A percentile compares a stretch with the other conserved stretches of the same genome.
phyloP scores from a whole-genome alignment of 2,113 vertebrate species.

The Nycticorax nycticorax region DNA sequence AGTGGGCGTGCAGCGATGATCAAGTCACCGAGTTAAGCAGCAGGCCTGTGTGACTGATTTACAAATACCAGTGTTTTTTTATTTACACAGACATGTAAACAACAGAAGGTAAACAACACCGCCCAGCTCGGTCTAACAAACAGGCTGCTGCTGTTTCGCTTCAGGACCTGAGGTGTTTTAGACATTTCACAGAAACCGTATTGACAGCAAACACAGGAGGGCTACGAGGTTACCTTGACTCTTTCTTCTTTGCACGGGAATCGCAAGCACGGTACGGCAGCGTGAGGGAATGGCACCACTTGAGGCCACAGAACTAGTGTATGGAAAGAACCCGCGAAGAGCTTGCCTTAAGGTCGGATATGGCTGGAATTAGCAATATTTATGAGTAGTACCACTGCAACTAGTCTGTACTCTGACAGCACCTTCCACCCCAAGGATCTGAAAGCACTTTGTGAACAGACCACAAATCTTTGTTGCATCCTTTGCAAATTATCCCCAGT shows the following conservation, averaged over 20 bases:
- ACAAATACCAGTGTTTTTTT: slow-evolving; percentile 66
- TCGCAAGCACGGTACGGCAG: not conserved
- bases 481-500: not conserved
- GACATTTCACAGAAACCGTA: slow-evolving; percentile 65
- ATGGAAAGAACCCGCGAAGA: not conserved
- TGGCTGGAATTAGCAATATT: not conserved
- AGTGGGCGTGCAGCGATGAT: not conserved
- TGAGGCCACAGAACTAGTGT: not conserved
- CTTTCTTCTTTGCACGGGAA: not conserved
- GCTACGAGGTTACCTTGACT: slow-evolving; percentile 6
- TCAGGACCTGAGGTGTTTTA: slow-evolving; percentile 61
- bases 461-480: not conserved
- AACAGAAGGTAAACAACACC: slow-evolving; percentile 63
- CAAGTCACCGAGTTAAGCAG: not conserved
- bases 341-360: not conserved
- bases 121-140: slow-evolving; percentile 36
- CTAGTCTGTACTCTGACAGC: not conserved
- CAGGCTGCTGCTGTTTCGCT: slow-evolving; percentile 47
- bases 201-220: slow-evolving; percentile 38
- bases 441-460: not conserved
- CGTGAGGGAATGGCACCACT: not conserved
- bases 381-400: not conserved
- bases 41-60: slow-evolving; percentile 17
- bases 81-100: slow-evolving; percentile 72
- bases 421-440: not conserved